Conservation (phyloP, 2,113 vertebrate genomes). For the Chrysochloris asiatica region DNA sequence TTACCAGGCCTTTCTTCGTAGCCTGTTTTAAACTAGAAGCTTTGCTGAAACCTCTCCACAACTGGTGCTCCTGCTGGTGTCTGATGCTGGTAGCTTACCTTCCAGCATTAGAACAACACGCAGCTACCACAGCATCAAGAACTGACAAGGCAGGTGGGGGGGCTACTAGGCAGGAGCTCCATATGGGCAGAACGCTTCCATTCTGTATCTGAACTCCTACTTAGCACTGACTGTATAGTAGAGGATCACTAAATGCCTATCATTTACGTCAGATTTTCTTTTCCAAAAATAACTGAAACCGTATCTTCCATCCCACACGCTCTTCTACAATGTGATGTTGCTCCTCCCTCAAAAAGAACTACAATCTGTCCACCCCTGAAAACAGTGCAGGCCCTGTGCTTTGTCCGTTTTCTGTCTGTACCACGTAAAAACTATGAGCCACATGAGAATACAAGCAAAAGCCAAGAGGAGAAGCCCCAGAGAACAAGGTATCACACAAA, state of each 20-base stretch:
- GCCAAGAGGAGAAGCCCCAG: background rate
- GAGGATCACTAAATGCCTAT: background rate
- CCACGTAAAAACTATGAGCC: background rate
- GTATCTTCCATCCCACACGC: too few species aligned
- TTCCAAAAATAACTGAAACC: too few species aligned
- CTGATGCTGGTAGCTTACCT: background rate
- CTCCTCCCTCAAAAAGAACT: background rate
- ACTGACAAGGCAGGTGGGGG: background rate
- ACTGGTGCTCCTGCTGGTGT: background rate
- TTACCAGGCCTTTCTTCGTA: too few species aligned
- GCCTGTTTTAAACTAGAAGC: too few species aligned
- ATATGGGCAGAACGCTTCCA: background rate
- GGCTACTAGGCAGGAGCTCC: background rate
- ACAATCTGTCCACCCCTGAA: background rate
- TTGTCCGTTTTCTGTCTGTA: constrained; percentile 29
- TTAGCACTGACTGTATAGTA: background rate
- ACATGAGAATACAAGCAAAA: constrained; percentile 7
- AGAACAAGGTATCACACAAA: background rate
- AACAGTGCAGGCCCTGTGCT: background rate
- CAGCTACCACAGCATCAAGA: background rate
- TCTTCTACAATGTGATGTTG: background rate
- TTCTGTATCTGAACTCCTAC: background rate
- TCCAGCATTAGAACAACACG: background rate
- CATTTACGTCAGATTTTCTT: too few species aligned
- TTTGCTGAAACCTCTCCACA: background rate